Conservation (phyloP, 2,113 vertebrate species). For the Callocephalon fimbriatum region DNA sequence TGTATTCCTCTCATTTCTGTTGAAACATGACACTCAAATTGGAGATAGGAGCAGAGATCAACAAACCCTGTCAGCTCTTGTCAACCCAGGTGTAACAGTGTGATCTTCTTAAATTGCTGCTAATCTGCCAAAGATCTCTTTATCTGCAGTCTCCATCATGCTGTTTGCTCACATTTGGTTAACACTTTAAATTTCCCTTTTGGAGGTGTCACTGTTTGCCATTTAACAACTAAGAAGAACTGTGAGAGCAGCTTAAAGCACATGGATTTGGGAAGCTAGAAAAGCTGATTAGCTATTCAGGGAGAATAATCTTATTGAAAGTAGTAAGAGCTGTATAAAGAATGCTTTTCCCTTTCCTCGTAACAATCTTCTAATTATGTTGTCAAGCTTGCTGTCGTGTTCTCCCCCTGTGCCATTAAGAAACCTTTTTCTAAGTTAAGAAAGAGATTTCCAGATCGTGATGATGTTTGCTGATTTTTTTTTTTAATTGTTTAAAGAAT, state of each 20-base stretch:
- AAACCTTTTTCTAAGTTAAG: constrained; percentile 79
- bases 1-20: constrained; percentile 63
- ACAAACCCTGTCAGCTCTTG: constrained; percentile 82
- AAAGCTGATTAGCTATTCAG: constrained; percentile 86
- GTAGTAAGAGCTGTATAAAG: constrained; percentile 77
- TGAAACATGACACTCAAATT: constrained; percentile 80
- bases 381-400: constrained; percentile 80
- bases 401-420: constrained; percentile 79
- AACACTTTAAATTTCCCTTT: constrained; percentile 79
- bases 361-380: constrained; percentile 87
- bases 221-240: constrained; percentile 74
- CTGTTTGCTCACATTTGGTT: constrained; percentile 82
- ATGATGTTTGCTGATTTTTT: constrained; percentile 80
- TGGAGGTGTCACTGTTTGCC: constrained; percentile 81
- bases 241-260: constrained; percentile 72
- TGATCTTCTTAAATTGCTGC: constrained; percentile 80
- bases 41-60: constrained; percentile 79
- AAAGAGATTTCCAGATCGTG: constrained; percentile 80
- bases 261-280: constrained; percentile 76
- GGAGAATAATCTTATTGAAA: constrained; percentile 81
- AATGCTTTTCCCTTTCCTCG: constrained; percentile 78
- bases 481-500: constrained; percentile 80
- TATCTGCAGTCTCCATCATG: constrained; percentile 71
- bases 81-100: constrained; percentile 82
- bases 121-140: constrained; percentile 78